phyloP scores from a whole-genome alignment of 2,888 invertebrate genomes.

The Cepaea hortensis region DNA sequence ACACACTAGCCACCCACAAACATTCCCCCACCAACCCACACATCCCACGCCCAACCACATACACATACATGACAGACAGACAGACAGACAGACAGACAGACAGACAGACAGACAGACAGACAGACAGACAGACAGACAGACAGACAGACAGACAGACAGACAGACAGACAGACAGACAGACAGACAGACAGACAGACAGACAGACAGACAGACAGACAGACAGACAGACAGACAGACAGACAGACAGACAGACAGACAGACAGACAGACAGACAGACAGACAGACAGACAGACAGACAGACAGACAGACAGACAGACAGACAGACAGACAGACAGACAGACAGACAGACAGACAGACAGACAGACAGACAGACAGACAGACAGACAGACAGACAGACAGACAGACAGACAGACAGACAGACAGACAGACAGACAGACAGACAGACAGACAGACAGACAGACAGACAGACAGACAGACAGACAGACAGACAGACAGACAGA shows the following conservation, averaged over 20 bases:
- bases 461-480: constrained; percentile 31
- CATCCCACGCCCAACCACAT: no score
- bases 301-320: constrained; percentile 34
- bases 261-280: constrained; percentile 31
- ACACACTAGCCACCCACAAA: no score
- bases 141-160: background rate
- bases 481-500: constrained; percentile 7
- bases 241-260: constrained; percentile 21
- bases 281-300: constrained; percentile 30
- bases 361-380: constrained; percentile 33
- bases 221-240: no score
- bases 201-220: no score
- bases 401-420: constrained; percentile 36
- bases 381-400: constrained; percentile 32
- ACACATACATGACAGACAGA: no score
- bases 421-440: constrained; percentile 42
- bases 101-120: no score
- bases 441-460: constrained; percentile 28
- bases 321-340: constrained; percentile 30
- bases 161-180: background rate
- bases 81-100: no score
- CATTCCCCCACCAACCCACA: no score
- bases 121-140: background rate
- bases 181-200: no score
- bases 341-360: constrained; percentile 24